These are phyloP conservation scores for Caenorhabditis auriculariae DNA, from an alignment of 2,888 invertebrate genomes.

Conservation along the genomic window DNA sequence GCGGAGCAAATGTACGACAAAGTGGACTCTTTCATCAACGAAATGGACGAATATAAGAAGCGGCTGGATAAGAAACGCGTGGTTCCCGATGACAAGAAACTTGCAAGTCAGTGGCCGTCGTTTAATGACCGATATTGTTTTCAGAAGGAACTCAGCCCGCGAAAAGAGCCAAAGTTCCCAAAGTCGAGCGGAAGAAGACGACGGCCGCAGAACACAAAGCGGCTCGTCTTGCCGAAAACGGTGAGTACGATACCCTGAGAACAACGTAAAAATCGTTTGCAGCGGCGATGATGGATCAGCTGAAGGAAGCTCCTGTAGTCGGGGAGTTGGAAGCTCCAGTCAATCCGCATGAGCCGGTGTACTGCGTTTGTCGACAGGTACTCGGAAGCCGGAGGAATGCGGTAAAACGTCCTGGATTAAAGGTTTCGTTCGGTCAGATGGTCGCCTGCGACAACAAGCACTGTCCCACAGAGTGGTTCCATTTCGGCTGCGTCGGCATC, in stretches of 20 bases:
- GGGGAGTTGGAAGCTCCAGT: slow-evolving; percentile 71
- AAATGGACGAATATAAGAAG: no score
- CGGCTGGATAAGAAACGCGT: no score
- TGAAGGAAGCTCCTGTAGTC: slow-evolving; percentile 39
- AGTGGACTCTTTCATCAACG: no score
- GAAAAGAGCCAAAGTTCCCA: background rate
- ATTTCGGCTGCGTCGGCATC: slow-evolving; percentile 63
- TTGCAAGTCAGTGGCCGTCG: no score
- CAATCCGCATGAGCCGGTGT: slow-evolving; percentile 96
- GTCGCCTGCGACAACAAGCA: slow-evolving; percentile 88
- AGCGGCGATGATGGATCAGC: no score
- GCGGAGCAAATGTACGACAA: no score
- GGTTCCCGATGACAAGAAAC: no score
- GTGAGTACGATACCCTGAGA: no score
- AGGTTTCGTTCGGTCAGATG: slow-evolving; percentile 91
- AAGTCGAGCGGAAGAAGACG: slow-evolving; percentile 6
- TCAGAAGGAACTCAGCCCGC: background rate
- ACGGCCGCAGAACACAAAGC: slow-evolving; percentile 9
- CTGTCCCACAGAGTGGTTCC: slow-evolving; percentile 69
- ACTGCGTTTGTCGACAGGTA: slow-evolving; percentile 87
- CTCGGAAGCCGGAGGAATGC: no score
- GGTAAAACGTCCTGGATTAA: no score
- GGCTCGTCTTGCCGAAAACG: slow-evolving; percentile 5
- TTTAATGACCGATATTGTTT: background rate
- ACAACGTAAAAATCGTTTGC: no score